Conservation (phyloP, 2,113 vertebrate species). For the Anthoscopus minutus region DNA sequence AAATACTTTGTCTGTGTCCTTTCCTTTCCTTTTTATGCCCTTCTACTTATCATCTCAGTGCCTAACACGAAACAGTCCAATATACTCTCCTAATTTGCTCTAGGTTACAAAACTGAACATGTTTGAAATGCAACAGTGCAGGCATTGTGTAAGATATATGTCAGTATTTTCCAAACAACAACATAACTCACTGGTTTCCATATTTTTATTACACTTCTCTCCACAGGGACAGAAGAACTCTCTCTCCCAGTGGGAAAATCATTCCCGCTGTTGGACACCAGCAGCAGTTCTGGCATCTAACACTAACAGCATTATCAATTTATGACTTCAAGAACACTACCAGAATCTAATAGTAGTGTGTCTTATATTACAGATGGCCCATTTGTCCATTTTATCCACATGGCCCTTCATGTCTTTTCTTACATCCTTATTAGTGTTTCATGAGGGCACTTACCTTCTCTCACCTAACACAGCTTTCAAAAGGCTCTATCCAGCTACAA, state of each 20-base stretch:
- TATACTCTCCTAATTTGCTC: not conserved
- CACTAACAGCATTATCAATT: slow-evolving; percentile 53
- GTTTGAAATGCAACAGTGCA: not conserved
- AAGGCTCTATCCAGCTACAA: not conserved
- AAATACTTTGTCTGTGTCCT: not conserved
- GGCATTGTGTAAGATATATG: not conserved
- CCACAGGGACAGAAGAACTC: slow-evolving; percentile 38
- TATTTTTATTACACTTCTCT: slow-evolving; percentile 47
- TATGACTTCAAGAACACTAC: slow-evolving; percentile 39
- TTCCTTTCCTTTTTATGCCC: not conserved
- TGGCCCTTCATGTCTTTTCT: not conserved
- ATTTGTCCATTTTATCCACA: slow-evolving; percentile 2
- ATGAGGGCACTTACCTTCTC: not conserved
- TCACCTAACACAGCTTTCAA: not conserved
- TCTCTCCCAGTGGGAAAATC: slow-evolving; percentile 46
- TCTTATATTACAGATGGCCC: slow-evolving; percentile 23
- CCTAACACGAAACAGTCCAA: not conserved
- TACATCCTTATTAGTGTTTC: slow-evolving; percentile 9
- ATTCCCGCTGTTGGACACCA: slow-evolving; percentile 27
- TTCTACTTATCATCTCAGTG: not conserved
- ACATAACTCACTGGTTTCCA: slow-evolving; percentile 38
- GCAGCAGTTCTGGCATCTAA: slow-evolving; percentile 35
- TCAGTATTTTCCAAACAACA: slow-evolving; percentile 25
- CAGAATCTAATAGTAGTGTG: slow-evolving; percentile 2
- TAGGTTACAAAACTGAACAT: not conserved